A percentile compares a stretch with the other conserved stretches of the same genome.
These are phyloP conservation scores for Misgurnus mizolepis DNA, from an alignment of 2,113 vertebrate species.

Conservation along the genomic window DNA sequence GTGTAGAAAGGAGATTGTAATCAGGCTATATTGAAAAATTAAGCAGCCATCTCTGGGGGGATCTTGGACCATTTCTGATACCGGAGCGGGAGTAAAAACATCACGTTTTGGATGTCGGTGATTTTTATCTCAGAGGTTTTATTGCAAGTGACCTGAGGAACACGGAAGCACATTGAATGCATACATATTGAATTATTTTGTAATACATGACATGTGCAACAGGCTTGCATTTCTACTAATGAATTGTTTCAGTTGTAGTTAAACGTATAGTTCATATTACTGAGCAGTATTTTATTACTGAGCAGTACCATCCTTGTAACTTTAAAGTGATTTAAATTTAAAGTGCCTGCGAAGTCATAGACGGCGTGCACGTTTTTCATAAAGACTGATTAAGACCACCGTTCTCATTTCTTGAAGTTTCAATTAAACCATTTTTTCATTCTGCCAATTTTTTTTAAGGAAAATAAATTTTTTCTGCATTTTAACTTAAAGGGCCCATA, in stretches of 20 bases:
- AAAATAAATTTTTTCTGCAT: not conserved
- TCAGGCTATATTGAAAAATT: slow-evolving; percentile 51
- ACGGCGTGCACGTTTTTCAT: not conserved
- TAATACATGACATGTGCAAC: slow-evolving; percentile 32
- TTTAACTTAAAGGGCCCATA: too few species aligned
- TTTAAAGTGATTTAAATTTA: not conserved
- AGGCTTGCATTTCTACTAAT: slow-evolving; percentile 53
- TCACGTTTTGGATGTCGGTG: slow-evolving; percentile 19
- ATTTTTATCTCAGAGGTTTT: slow-evolving; percentile 40
- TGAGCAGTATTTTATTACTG: not conserved
- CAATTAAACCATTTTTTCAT: not conserved
- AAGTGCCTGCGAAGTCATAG: not conserved
- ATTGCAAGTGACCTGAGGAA: slow-evolving; percentile 55
- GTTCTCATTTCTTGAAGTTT: slow-evolving; percentile 11
- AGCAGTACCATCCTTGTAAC: slow-evolving; percentile 13
- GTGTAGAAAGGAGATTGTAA: slow-evolving; percentile 40
- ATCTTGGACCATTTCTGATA: slow-evolving; percentile 35
- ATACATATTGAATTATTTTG: slow-evolving; percentile 66
- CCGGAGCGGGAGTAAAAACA: slow-evolving; percentile 33
- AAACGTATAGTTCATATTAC: not conserved
- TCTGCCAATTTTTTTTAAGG: not conserved
- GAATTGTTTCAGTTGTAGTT: slow-evolving; percentile 53
- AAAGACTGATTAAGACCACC: slow-evolving; percentile 17
- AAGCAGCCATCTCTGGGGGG: slow-evolving; percentile 27
- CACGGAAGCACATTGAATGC: slow-evolving; percentile 55